A percentile compares a stretch with the other conserved stretches of the same genome.
Conservation (phyloP, 2,888 invertebrate genomes). For the Polymixis lichenea region DNA sequence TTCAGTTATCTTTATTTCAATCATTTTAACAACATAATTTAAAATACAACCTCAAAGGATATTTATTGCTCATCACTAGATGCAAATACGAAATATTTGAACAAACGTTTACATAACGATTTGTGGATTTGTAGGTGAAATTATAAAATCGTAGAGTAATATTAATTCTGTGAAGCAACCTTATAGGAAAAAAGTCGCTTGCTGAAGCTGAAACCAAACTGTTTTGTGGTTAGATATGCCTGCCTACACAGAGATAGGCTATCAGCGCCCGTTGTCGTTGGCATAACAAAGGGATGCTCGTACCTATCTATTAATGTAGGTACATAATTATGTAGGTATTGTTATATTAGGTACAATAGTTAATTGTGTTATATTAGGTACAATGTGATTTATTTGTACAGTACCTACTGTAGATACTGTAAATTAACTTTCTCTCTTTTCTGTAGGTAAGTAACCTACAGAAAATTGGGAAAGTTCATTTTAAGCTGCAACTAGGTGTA, state of each 20-base stretch:
- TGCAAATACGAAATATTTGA: constrained; percentile 11
- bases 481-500: background rate
- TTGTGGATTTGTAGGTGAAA: background rate
- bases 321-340: background rate
- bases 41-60: constrained; percentile 51
- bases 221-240: constrained; percentile 26
- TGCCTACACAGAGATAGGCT: constrained; percentile 13
- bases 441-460: background rate
- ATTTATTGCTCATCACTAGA: constrained; percentile 3
- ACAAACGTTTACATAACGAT: constrained; percentile 10
- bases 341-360: background rate
- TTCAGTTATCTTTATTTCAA: constrained; percentile 30
- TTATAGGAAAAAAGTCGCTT: constrained; percentile 10
- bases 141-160: constrained; percentile 2
- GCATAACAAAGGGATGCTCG: background rate
- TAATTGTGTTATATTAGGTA: background rate
- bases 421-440: background rate
- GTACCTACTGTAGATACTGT: background rate
- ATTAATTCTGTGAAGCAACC: background rate
- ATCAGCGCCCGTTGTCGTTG: background rate
- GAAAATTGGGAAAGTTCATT: no score
- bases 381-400: background rate
- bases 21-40: constrained; percentile 38
- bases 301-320: background rate
- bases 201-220: constrained; percentile 12